Conservation (phyloP, 2,888 invertebrate genomes). For the Flexamia atlantica region DNA sequence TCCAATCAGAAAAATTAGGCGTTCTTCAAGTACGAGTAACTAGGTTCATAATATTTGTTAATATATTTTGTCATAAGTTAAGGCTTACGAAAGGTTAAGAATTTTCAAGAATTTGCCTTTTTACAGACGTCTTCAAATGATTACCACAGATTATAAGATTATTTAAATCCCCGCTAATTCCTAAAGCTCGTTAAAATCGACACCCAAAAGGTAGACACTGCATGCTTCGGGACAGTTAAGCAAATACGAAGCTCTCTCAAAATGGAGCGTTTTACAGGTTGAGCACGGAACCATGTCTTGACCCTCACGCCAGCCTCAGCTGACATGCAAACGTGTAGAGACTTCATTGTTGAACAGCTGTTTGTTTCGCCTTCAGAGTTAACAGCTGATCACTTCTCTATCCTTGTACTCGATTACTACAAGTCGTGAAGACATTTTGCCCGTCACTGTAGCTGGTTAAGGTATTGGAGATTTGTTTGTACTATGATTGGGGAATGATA, state of each 20-base stretch:
- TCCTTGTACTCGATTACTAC: constrained; percentile 23
- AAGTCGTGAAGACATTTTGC: background rate
- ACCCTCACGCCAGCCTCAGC: constrained; percentile 24
- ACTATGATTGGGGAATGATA: background rate
- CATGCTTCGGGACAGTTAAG: constrained; percentile 9
- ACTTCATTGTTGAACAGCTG: constrained; percentile 4
- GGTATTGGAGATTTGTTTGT: background rate
- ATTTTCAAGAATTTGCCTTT: no score
- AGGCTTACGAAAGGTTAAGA: no score
- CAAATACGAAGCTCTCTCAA: constrained; percentile 11
- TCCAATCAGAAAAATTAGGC: no score
- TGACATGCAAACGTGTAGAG: background rate
- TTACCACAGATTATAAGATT: background rate
- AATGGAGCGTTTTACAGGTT: constrained; percentile 13
- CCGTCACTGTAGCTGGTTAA: background rate
- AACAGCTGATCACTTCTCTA: constrained; percentile 35
- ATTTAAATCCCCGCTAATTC: constrained; percentile 1
- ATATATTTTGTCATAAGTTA: no score
- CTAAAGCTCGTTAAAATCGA: constrained; percentile 4
- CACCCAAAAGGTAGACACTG: background rate
- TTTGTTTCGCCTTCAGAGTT: background rate
- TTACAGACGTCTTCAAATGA: no score
- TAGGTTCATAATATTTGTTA: no score
- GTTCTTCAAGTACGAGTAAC: no score
- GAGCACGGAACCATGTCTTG: constrained; percentile 27